Evolutionary conservation across 2,888 invertebrate species (phyloP).

Genomic region (Temnothorax ravouxi): DNA sequence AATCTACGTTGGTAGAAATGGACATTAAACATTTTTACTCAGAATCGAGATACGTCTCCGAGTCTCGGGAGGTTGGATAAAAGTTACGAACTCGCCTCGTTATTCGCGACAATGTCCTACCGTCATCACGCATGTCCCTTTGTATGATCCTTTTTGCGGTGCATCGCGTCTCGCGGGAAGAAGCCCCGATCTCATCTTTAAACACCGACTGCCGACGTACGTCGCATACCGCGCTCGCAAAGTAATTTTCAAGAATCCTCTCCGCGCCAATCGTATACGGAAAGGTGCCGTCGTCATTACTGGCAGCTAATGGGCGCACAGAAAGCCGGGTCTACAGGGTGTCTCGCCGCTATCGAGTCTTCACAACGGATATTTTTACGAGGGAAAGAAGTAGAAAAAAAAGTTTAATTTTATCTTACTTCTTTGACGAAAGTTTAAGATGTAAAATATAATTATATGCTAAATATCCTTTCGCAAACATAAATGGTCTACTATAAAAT

Average conservation of each 20-base stretch:
- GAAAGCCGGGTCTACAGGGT: conserved; percentile 27
- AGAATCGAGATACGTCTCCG: background rate
- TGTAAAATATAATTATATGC: background rate
- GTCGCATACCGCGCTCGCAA: conserved; percentile 23
- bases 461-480: conserved; percentile 6
- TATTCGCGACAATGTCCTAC: conserved; percentile 23
- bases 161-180: background rate
- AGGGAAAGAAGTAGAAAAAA: background rate
- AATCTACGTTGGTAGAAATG: too few species aligned
- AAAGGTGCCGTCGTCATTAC: conserved; percentile 35
- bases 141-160: conserved; percentile 16
- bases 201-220: conserved; percentile 24
- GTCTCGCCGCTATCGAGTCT: background rate
- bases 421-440: background rate
- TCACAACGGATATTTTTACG: background rate
- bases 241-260: conserved; percentile 38
- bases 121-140: conserved; percentile 37
- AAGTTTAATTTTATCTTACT: background rate
- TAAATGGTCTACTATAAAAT: background rate
- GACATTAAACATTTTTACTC: background rate
- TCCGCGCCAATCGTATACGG: conserved; percentile 23
- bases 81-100: conserved; percentile 3
- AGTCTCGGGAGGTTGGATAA: background rate
- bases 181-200: conserved; percentile 29
- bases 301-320: conserved; percentile 29